These are phyloP conservation scores for Noctua fimbriata DNA, from an alignment of 2,888 invertebrate genomes.

Conservation along the genomic window DNA sequence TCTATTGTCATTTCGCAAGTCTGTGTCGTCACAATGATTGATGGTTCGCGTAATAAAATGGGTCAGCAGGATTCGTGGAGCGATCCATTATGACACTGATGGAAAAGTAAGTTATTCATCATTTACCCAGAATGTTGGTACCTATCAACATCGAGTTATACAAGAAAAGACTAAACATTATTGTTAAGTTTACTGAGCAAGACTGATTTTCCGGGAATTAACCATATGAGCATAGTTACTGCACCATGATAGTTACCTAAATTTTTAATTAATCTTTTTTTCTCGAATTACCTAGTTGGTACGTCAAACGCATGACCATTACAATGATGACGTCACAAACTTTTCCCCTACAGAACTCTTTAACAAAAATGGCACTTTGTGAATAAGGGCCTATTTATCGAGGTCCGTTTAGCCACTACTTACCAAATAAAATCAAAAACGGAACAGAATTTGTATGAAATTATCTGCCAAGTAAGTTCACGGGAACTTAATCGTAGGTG, in stretches of 20 bases:
- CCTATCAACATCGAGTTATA: background rate
- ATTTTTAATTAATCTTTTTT: background rate
- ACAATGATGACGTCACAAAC: background rate
- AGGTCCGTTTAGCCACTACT: too few species aligned
- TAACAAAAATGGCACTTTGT: background rate
- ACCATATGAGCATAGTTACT: background rate
- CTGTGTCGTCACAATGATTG: constrained; percentile 42
- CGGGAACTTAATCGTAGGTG: too few species aligned
- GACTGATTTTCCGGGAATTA: background rate
- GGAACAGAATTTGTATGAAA: too few species aligned
- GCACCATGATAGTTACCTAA: background rate
- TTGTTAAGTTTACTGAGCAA: background rate
- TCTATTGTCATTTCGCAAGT: constrained; percentile 38
- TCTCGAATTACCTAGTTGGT: background rate
- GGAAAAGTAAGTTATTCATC: constrained; percentile 9
- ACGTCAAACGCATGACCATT: background rate
- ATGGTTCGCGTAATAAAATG: constrained; percentile 55
- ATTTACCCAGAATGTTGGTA: background rate
- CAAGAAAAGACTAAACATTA: background rate
- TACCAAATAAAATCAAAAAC: too few species aligned
- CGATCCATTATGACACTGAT: constrained; percentile 4
- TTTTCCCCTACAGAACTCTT: background rate
- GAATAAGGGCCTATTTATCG: background rate
- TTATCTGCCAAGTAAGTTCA: too few species aligned
- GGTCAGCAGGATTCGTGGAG: constrained; percentile 25